Evolutionary conservation across 2,888 invertebrate species (phyloP).

Genomic region (Conomelus anceps): DNA sequence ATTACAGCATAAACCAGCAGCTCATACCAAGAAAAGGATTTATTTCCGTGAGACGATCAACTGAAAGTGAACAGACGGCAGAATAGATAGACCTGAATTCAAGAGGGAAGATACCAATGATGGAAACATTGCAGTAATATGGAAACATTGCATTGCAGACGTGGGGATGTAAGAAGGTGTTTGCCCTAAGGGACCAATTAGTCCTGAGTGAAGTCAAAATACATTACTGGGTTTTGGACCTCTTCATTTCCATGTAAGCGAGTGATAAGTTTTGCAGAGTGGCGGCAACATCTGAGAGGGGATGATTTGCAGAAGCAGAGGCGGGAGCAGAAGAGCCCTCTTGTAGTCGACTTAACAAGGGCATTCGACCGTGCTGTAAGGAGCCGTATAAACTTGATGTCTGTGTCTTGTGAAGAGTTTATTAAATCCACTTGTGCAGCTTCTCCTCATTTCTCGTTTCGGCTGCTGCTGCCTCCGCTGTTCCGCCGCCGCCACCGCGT

Average conservation of each 20-base stretch:
- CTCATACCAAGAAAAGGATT: neutral
- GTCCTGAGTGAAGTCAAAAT: neutral
- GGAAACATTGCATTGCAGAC: neutral
- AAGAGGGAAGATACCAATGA: neutral
- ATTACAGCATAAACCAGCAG: no score
- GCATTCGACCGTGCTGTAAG: conserved; percentile 5
- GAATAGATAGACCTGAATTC: neutral
- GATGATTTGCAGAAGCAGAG: neutral
- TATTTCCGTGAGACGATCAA: neutral
- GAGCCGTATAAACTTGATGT: conserved; percentile 11
- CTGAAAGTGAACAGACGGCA: neutral
- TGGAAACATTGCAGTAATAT: neutral
- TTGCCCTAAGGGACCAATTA: neutral
- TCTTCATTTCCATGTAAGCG: neutral
- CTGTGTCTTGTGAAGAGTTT: conserved; percentile 9
- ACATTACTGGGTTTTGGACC: neutral
- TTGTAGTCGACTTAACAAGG: conserved; percentile 2
- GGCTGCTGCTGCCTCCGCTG: neutral
- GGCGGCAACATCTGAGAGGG: neutral
- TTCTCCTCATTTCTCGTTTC: neutral
- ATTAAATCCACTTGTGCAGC: conserved; percentile 11
- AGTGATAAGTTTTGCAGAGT: neutral
- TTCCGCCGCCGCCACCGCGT: neutral
- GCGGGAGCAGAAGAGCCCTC: neutral
- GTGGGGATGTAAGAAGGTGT: neutral